Evolutionary conservation across 2,888 invertebrate species (phyloP).

Genomic region (Cataglyphis albicans): DNA sequence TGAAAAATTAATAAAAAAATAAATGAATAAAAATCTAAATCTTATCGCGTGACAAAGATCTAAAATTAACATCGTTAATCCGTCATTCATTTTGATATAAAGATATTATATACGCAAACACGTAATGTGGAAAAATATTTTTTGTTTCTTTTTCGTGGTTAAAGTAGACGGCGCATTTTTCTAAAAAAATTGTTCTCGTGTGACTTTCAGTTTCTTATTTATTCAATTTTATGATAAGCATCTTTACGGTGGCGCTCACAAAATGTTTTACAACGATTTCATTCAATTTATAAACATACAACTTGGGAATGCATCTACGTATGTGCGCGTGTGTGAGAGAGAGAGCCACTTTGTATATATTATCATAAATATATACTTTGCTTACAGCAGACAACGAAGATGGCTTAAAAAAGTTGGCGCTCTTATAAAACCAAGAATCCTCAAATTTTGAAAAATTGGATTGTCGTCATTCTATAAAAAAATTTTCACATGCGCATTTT

Average conservation of each 20-base stretch:
- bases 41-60: not conserved
- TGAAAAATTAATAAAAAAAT: too few species aligned
- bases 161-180: not conserved
- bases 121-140: not conserved
- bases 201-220: not conserved
- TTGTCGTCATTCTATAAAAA: not conserved
- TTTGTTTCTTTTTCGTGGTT: not conserved
- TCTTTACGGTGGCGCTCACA: not conserved
- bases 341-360: not conserved
- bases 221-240: slow-evolving; percentile 8
- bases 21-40: not conserved
- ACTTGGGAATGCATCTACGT: not conserved
- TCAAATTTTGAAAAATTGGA: not conserved
- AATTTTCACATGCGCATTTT: slow-evolving; percentile 10
- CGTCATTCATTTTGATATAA: not conserved
- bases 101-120: not conserved
- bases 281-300: slow-evolving; percentile 1
- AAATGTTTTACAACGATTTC: not conserved
- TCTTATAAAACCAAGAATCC: slow-evolving; percentile 10
- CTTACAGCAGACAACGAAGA: not conserved
- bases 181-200: not conserved
- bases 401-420: not conserved
- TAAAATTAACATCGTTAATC: slow-evolving; percentile 6
- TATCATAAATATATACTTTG: slow-evolving; percentile 4
- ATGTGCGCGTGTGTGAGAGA: not conserved